Evolutionary conservation across 2,797 vertebrate genomes (phyloP).

Genomic region (Sebastes vulpes): DNA sequence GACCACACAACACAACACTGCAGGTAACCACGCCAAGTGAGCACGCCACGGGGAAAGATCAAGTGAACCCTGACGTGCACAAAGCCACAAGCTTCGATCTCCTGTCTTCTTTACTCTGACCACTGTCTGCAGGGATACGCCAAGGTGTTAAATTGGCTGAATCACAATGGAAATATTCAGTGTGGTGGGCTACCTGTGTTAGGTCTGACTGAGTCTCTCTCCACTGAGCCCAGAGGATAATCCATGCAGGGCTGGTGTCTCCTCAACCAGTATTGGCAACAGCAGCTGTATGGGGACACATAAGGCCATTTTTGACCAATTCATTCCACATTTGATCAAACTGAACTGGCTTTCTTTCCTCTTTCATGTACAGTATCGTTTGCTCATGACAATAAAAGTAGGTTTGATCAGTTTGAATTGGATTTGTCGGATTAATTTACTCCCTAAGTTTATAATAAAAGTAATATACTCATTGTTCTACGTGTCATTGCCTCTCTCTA

Average conservation of each 20-base stretch:
- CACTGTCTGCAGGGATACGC: slow-evolving; percentile 7
- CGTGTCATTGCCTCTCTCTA: background rate
- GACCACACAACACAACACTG: slow-evolving; percentile 5
- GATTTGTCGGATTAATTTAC: slow-evolving; percentile 48
- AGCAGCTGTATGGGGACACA: slow-evolving; percentile 19
- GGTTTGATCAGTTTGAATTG: slow-evolving; percentile 35
- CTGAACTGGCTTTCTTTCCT: slow-evolving; percentile 23
- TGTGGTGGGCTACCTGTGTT: slow-evolving; percentile 8
- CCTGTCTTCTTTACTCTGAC: slow-evolving; percentile 50
- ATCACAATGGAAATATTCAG: slow-evolving; percentile 45
- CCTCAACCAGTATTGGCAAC: slow-evolving; percentile 14
- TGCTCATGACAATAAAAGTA: slow-evolving; percentile 22
- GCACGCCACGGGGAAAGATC: slow-evolving; percentile 16
- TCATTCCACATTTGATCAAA: slow-evolving; percentile 36
- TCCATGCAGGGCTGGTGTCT: slow-evolving; percentile 26
- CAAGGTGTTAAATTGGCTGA: slow-evolving; percentile 43
- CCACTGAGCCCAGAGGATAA: slow-evolving; percentile 19
- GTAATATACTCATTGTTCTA: slow-evolving; percentile 22
- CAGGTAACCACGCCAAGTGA: background rate
- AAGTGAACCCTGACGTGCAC: slow-evolving; percentile 14
- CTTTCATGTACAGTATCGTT: background rate
- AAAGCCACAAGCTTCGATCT: slow-evolving; percentile 45
- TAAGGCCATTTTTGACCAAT: slow-evolving; percentile 17
- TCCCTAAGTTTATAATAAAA: slow-evolving; percentile 36
- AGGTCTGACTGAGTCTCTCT: slow-evolving; percentile 14